Conservation (phyloP, 1,140 invertebrate genomes). For the Drosophila ercepeae region DNA sequence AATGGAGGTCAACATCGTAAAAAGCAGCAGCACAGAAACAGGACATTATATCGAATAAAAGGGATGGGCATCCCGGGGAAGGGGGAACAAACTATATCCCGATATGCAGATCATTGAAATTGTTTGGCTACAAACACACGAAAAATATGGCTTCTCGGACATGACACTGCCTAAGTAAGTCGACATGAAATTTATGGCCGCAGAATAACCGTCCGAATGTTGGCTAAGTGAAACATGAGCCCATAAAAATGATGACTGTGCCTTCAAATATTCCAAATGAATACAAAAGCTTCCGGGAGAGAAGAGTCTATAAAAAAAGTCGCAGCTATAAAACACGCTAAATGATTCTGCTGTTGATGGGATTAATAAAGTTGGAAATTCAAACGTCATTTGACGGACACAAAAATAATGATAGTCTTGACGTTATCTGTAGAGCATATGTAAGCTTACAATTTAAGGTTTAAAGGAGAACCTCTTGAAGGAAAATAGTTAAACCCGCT, state of each 20-base stretch:
- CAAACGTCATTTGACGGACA: neutral
- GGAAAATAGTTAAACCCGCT: conserved; percentile 24
- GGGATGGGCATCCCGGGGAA: neutral
- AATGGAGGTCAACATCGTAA: conserved; percentile 59
- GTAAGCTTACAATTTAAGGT: neutral
- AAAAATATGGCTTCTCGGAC: conserved; percentile 47
- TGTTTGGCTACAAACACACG: conserved; percentile 31
- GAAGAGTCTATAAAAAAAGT: conserved; percentile 39
- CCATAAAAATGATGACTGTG: conserved; percentile 65
- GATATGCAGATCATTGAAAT: conserved; percentile 77
- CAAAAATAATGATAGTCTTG: neutral
- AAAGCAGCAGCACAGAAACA: conserved; percentile 31
- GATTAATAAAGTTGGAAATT: conserved; percentile 19
- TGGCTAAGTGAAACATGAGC: conserved; percentile 71
- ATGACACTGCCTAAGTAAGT: conserved; percentile 62
- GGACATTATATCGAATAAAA: conserved; percentile 30
- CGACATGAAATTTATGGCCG: conserved; percentile 58
- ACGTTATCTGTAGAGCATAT: neutral
- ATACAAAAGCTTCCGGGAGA: conserved; percentile 15
- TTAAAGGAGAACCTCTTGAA: neutral
- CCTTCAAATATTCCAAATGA: conserved; percentile 37
- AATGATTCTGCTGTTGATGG: conserved; percentile 32
- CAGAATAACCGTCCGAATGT: conserved; percentile 37
- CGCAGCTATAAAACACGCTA: conserved; percentile 40
- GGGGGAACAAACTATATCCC: conserved; percentile 22